These are phyloP conservation scores for Periophthalmus magnuspinnatus DNA, from an alignment of 2,797 vertebrate genomes.

Conservation along the genomic window DNA sequence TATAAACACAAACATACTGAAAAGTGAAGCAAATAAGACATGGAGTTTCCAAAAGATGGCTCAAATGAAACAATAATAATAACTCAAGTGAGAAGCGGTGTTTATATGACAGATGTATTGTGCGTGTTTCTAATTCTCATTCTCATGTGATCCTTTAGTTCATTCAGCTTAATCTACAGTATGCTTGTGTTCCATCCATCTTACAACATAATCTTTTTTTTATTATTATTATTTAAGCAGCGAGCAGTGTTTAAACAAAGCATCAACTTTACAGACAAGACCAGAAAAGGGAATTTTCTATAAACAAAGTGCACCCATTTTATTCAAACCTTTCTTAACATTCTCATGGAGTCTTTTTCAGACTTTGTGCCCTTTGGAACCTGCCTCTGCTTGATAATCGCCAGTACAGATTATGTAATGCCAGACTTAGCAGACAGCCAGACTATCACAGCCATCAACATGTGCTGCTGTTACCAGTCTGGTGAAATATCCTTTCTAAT, in stretches of 20 bases:
- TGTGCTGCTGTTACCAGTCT: slow-evolving; percentile 10
- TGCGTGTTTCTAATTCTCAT: background rate
- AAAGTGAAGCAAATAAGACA: background rate
- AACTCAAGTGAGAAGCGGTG: background rate
- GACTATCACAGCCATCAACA: slow-evolving; percentile 25
- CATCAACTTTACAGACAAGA: background rate
- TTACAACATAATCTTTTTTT: background rate
- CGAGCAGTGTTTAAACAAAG: background rate
- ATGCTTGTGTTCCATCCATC: too few species aligned
- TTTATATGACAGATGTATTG: background rate
- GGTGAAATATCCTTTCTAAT: slow-evolving; percentile 10
- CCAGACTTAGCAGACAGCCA: slow-evolving; percentile 16
- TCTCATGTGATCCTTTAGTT: background rate
- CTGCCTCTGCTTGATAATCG: slow-evolving; percentile 46
- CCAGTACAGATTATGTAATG: slow-evolving; percentile 50
- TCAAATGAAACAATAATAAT: background rate
- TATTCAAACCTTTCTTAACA: too few species aligned
- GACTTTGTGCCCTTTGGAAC: slow-evolving; percentile 59
- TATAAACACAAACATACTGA: too few species aligned
- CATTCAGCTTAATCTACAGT: too few species aligned
- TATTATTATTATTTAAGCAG: too few species aligned
- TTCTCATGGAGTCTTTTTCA: slow-evolving; percentile 15
- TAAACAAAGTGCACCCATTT: background rate
- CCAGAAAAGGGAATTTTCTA: background rate
- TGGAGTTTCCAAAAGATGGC: background rate